These are phyloP conservation scores for Cochlearius cochlearius DNA, from an alignment of 2,113 vertebrate genomes.

Conservation along the genomic window DNA sequence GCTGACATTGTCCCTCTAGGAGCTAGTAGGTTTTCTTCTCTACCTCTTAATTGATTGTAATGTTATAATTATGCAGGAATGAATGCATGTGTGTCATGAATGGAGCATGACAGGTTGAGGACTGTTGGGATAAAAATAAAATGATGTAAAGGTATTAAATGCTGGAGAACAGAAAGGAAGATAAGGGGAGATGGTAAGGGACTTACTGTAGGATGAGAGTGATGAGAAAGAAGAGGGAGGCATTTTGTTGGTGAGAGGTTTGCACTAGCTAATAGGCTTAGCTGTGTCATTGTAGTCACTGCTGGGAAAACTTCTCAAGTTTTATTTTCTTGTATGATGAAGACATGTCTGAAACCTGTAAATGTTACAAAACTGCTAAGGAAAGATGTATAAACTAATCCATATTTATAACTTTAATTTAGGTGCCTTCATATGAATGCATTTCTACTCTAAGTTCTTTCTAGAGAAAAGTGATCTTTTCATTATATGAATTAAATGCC, in stretches of 20 bases:
- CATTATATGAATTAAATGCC: neutral
- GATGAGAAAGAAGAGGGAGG: neutral
- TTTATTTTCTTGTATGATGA: neutral
- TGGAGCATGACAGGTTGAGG: neutral
- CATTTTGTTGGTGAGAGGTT: neutral
- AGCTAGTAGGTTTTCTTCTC: neutral
- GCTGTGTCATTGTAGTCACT: neutral
- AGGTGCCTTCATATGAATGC: neutral
- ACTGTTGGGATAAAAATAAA: neutral
- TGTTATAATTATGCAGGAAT: neutral
- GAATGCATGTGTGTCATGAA: fast-evolving
- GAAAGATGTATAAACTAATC: neutral
- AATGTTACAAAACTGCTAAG: neutral
- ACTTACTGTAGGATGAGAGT: neutral
- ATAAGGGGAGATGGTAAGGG: neutral
- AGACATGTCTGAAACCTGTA: neutral
- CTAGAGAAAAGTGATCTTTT: neutral
- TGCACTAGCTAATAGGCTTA: neutral
- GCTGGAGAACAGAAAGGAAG: neutral
- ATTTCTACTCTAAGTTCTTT: neutral
- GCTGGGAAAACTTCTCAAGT: neutral
- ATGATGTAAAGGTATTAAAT: neutral
- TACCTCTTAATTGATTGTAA: neutral
- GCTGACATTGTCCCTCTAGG: neutral
- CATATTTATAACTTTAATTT: neutral